Conservation (phyloP, 2,888 invertebrate species). For the Torymus auratus region DNA sequence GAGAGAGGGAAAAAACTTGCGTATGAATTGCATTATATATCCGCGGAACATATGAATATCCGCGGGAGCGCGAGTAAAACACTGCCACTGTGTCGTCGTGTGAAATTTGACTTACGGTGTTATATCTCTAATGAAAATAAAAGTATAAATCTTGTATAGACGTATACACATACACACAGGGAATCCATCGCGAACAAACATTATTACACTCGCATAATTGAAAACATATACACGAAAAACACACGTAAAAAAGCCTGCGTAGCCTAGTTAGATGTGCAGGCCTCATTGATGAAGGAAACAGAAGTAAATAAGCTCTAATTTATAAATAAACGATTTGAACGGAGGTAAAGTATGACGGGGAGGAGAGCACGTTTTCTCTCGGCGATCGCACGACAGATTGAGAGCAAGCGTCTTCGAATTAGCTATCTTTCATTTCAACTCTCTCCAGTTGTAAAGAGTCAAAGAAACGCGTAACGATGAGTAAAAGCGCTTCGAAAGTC, state of each 20-base stretch:
- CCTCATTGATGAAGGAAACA: slow-evolving; percentile 42
- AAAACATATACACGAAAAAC: background rate
- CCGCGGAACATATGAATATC: background rate
- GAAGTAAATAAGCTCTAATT: slow-evolving; percentile 55
- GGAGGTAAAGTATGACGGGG: background rate
- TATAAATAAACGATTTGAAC: slow-evolving; percentile 49
- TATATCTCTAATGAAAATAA: slow-evolving; percentile 46
- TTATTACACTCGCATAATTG: slow-evolving; percentile 2
- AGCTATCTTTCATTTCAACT: slow-evolving; percentile 46
- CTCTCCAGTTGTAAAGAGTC: slow-evolving; percentile 51
- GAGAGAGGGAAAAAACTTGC: slow-evolving; percentile 11
- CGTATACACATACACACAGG: slow-evolving; percentile 24
- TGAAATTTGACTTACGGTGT: slow-evolving; percentile 55
- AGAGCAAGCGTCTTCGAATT: slow-evolving; percentile 45
- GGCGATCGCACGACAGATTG: slow-evolving; percentile 28
- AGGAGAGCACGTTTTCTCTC: slow-evolving; percentile 20
- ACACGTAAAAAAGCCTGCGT: slow-evolving; percentile 50
- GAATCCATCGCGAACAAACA: background rate
- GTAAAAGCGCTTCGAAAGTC: slow-evolving; percentile 30
- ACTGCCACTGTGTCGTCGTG: slow-evolving; percentile 57
- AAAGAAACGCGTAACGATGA: slow-evolving; percentile 59
- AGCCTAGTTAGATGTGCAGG: slow-evolving; percentile 59
- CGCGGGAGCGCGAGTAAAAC: slow-evolving; percentile 21
- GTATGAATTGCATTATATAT: background rate
- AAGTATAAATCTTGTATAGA: slow-evolving; percentile 8